Evolutionary conservation across 2,797 vertebrate species (phyloP).

Genomic region (Threskiornis aethiopicus): DNA sequence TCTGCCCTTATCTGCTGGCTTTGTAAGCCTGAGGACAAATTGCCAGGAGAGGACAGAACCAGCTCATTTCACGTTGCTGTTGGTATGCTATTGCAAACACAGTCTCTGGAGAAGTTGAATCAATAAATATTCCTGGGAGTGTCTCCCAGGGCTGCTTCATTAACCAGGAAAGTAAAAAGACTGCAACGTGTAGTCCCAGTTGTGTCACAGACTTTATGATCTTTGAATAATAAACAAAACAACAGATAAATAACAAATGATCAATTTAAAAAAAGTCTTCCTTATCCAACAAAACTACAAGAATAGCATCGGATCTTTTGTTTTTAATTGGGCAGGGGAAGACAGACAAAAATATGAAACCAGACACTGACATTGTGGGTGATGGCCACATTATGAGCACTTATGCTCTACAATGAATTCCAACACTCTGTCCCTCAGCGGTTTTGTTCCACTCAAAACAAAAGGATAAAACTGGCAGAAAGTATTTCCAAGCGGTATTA

Average conservation of each 20-base stretch:
- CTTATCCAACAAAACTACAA: not conserved
- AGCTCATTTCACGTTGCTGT: not conserved
- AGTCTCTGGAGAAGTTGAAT: not conserved
- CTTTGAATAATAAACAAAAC: not conserved
- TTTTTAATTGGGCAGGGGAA: fast-evolving
- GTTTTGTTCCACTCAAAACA: not conserved
- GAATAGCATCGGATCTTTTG: fast-evolving
- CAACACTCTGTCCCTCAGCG: not conserved
- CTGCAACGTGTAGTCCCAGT: not conserved
- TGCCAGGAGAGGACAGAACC: not conserved
- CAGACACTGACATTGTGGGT: not conserved
- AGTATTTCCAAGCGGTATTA: not conserved
- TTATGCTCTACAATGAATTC: not conserved
- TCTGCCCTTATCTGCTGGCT: not conserved
- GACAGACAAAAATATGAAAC: not conserved
- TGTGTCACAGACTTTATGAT: not conserved
- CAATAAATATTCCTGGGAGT: not conserved
- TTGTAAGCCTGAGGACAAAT: not conserved
- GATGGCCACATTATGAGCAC: not conserved
- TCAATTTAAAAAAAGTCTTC: not conserved
- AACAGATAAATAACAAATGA: not conserved
- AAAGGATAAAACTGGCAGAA: not conserved
- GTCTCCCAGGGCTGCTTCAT: not conserved
- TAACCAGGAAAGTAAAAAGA: not conserved
- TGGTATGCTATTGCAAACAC: not conserved